Evolutionary conservation across 2,797 vertebrate genomes (phyloP), one percentile per base, ranked within the genome.

Genomic region (Buphagus erythrorhynchus): DNA sequence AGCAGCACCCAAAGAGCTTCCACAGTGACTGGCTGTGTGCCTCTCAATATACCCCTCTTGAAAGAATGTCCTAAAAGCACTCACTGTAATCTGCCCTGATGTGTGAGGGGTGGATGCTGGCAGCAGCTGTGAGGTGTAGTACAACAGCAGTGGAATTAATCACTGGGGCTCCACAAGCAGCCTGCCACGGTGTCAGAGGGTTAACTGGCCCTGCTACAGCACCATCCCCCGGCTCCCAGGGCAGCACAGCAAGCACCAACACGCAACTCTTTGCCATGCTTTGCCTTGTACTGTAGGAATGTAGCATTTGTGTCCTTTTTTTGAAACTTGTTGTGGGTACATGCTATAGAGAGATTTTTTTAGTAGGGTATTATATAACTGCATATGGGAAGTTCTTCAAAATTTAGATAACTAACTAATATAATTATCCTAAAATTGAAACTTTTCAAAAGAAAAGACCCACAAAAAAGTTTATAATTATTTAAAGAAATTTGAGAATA

Each of bases 141-240:
- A 11, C 26, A 25, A 9, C 21, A 66, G 7, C 35, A 58, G 9
- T n/a, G 52, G 12, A 28, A 29, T 36, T 35, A 55, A 19, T 33
- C 16, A 9, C 0, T 31, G 24, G n/a, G 16, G 16, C 26, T 72
- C 40, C 75, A 43, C 76, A 62, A 29, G 38, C 49, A 67, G n/a
- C 26, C 25, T 21, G 38, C 4, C 42, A 25, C 13, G 0, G 2
- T 16, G 54, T 58, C 3, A 12, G 29, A n/a, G n/a, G 61, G 38
- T 11, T 65, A 46, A 38, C 6, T 38, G 25, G 25, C 59, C 42
- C 38, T 1, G 0, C 4, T 11, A 26, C 21, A 71, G 28, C 57
- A 13, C 15, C 46, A 19, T 35, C 49, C 35, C 49, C 9, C 52
- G 43, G 33, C 38, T 38, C 10, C 17, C 68, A 59, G 31, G 18